Conservation (phyloP, 2,888 invertebrate genomes). For the Corbicula japonica region DNA sequence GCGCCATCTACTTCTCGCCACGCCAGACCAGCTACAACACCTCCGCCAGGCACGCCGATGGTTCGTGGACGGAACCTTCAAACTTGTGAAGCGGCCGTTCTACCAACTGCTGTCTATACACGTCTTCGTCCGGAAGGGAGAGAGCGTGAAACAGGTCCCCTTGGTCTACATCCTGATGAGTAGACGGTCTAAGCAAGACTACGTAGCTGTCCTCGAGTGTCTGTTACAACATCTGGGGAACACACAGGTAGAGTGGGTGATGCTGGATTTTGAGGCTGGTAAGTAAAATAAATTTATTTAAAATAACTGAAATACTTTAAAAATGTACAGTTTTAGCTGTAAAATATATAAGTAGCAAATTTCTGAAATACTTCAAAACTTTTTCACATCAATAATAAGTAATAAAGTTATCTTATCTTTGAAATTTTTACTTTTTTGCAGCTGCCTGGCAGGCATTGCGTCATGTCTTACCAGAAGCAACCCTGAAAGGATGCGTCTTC, state of each 20-base stretch:
- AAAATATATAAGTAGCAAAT: neutral
- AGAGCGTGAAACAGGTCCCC: conserved; percentile 27
- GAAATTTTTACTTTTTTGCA: neutral
- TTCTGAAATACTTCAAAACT: neutral
- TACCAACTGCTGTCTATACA: conserved; percentile 25
- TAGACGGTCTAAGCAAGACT: conserved; percentile 16
- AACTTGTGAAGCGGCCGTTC: conserved; percentile 24
- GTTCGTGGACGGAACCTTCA: conserved; percentile 35
- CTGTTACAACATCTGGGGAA: neutral
- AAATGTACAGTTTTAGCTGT: no score
- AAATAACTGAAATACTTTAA: neutral
- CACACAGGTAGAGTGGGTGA: conserved; percentile 26
- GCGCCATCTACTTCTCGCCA: conserved; percentile 10
- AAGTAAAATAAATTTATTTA: neutral
- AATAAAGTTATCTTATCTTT: neutral
- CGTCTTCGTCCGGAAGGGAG: conserved; percentile 19
- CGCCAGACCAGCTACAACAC: conserved; percentile 2
- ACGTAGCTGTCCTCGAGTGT: conserved; percentile 7
- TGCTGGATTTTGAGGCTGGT: conserved; percentile 37
- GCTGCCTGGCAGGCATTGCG: conserved; percentile 21
- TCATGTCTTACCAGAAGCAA: conserved; percentile 19
- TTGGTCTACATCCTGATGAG: conserved; percentile 35
- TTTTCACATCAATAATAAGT: neutral
- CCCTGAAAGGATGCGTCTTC: conserved; percentile 49
- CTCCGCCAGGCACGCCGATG: conserved; percentile 10